Conservation (phyloP, 2,888 invertebrate genomes). For the Beris chalybata region DNA sequence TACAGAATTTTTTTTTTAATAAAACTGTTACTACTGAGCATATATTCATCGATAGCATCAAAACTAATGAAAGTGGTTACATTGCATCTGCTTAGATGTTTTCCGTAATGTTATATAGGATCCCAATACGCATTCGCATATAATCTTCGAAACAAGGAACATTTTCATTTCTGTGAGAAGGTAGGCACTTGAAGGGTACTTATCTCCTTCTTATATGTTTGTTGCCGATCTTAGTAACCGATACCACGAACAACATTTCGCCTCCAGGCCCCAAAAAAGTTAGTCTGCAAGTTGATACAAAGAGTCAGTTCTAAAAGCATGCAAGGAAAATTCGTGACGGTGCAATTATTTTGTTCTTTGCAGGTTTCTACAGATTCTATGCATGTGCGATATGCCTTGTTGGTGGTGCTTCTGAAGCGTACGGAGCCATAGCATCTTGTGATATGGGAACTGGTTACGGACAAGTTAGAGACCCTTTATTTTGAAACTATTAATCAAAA, state of each 20-base stretch:
- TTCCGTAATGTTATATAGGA: too few relatives aligned
- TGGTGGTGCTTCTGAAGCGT: not conserved
- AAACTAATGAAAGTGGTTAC: too few relatives aligned
- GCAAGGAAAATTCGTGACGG: conserved; percentile 26
- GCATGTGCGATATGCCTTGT: conserved; percentile 26
- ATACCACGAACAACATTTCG: not conserved
- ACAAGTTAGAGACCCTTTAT: conserved; percentile 16
- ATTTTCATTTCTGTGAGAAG: too few relatives aligned
- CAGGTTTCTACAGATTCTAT: conserved; percentile 4
- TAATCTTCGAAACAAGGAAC: too few relatives aligned
- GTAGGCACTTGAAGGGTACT: too few relatives aligned
- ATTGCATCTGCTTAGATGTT: too few relatives aligned
- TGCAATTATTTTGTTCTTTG: conserved; percentile 26
- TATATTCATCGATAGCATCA: too few relatives aligned
- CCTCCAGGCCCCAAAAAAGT: conserved; percentile 23
- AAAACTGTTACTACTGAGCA: too few relatives aligned
- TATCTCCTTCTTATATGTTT: too few relatives aligned
- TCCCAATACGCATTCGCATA: too few relatives aligned
- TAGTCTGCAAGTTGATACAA: conserved; percentile 10
- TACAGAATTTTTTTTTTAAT: too few relatives aligned
- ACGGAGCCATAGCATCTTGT: not conserved
- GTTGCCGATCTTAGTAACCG: too few relatives aligned
- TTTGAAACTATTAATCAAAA: conserved; percentile 26
- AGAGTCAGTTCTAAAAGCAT: conserved; percentile 16
- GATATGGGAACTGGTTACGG: conserved; percentile 13